phyloP scores from a whole-genome alignment of 2,888 invertebrate species.

The Drosophila hamatofila region DNA sequence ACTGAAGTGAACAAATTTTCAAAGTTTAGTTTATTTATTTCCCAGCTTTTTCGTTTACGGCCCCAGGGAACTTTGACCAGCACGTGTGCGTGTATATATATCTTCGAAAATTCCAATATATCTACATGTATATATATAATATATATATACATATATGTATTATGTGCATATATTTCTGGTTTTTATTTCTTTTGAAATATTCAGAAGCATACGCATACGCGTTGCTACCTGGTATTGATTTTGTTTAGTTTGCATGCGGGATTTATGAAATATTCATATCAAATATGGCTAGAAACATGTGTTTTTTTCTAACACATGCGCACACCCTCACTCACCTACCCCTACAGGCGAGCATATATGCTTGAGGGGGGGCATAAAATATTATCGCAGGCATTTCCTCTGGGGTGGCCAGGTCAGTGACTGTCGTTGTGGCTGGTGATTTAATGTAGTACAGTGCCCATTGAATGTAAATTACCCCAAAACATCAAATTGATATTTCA shows the following conservation, averaged over 20 bases:
- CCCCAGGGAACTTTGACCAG: conserved; percentile 36
- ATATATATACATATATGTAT: conserved; percentile 1
- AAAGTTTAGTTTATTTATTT: conserved; percentile 39
- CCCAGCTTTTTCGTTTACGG: conserved; percentile 16
- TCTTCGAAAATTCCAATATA: background rate
- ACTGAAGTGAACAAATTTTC: conserved; percentile 42
- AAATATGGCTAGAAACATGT: conserved; percentile 58
- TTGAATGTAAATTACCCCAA: conserved; percentile 16
- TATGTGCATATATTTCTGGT: conserved; percentile 3
- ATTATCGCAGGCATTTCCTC: conserved; percentile 32
- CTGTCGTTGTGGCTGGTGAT: conserved; percentile 29
- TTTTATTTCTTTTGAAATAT: conserved; percentile 49
- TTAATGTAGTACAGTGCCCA: conserved; percentile 25
- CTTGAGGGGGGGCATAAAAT: conserved; percentile 14
- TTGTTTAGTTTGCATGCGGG: conserved; percentile 71
- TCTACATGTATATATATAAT: background rate
- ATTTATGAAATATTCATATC: conserved; percentile 74
- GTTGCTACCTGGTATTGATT: conserved; percentile 69
- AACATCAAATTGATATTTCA: conserved; percentile 44
- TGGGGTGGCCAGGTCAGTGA: conserved; percentile 15
- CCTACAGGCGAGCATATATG: background rate
- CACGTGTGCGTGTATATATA: conserved; percentile 11
- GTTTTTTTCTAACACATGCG: conserved; percentile 52
- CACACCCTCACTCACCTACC: background rate
- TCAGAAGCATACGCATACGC: conserved; percentile 24